phyloP scores from a whole-genome alignment of 2,113 vertebrate genomes.

The Arenaria interpres region DNA sequence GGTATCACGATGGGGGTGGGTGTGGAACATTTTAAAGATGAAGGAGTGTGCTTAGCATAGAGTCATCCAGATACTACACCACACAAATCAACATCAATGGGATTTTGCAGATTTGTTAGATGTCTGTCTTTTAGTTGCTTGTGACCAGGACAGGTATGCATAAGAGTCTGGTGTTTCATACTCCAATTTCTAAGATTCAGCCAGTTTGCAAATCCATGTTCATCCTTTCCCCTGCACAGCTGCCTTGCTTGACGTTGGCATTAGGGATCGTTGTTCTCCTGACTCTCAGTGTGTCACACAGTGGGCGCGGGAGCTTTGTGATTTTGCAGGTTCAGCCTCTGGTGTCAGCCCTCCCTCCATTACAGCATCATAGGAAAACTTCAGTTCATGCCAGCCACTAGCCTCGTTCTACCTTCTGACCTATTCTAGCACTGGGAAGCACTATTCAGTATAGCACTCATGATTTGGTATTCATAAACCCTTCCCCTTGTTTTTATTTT shows the following conservation, averaged over 20 bases:
- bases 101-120: neutral
- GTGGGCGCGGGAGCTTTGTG: neutral
- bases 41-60: neutral
- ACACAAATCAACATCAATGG: neutral
- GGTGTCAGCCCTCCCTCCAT: rapidly evolving
- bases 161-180: neutral
- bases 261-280: neutral
- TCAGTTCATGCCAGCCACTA: neutral
- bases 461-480: neutral
- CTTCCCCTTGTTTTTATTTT: neutral
- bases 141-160: neutral
- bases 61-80: neutral
- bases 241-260: neutral
- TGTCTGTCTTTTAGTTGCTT: neutral
- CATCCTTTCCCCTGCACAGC: neutral
- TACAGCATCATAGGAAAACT: neutral
- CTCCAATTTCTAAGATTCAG: neutral
- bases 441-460: neutral
- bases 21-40: neutral
- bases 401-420: neutral
- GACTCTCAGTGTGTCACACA: neutral
- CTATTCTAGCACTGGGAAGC: neutral
- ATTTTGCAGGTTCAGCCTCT: neutral
- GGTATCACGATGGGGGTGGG: neutral
- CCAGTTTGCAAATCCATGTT: neutral